A percentile compares a stretch with the other conserved stretches of the same genome.
phyloP scores from a whole-genome alignment of 2,888 invertebrate species.

The Sicus ferrugineus region DNA sequence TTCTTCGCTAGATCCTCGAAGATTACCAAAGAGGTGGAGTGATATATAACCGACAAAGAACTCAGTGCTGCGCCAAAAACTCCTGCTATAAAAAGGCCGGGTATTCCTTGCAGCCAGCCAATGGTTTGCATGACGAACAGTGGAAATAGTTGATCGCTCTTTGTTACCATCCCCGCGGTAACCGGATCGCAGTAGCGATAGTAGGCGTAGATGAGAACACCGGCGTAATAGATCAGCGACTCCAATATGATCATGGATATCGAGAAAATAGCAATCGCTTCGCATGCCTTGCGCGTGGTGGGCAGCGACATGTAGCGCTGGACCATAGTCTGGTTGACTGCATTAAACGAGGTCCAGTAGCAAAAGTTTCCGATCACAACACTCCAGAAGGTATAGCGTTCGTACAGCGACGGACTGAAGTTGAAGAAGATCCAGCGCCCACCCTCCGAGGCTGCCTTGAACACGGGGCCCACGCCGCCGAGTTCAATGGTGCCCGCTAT shows the following conservation, averaged over 20 bases:
- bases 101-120: conserved; percentile 76
- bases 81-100: conserved; percentile 85
- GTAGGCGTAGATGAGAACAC: conserved; percentile 73
- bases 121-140: conserved; percentile 84
- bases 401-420: conserved; percentile 76
- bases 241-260: conserved; percentile 74
- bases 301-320: conserved; percentile 83
- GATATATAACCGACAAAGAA: conserved; percentile 87
- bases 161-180: conserved; percentile 66
- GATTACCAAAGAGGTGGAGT: conserved; percentile 85
- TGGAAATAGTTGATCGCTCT: conserved; percentile 81
- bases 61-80: conserved; percentile 91
- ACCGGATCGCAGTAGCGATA: conserved; percentile 76
- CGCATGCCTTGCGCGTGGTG: conserved; percentile 72
- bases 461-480: conserved; percentile 68
- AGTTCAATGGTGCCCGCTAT: conserved; percentile 70
- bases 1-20: conserved; percentile 84
- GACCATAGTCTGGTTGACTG: conserved; percentile 90
- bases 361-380: conserved; percentile 79
- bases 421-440: conserved; percentile 70
- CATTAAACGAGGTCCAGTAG: conserved; percentile 84
- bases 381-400: conserved; percentile 86
- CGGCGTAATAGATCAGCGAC: conserved; percentile 78
- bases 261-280: conserved; percentile 75
- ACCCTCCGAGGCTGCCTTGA: conserved; percentile 67